Evolutionary conservation across 2,888 invertebrate species (phyloP).

Genomic region (Oxystoma pomonae): DNA sequence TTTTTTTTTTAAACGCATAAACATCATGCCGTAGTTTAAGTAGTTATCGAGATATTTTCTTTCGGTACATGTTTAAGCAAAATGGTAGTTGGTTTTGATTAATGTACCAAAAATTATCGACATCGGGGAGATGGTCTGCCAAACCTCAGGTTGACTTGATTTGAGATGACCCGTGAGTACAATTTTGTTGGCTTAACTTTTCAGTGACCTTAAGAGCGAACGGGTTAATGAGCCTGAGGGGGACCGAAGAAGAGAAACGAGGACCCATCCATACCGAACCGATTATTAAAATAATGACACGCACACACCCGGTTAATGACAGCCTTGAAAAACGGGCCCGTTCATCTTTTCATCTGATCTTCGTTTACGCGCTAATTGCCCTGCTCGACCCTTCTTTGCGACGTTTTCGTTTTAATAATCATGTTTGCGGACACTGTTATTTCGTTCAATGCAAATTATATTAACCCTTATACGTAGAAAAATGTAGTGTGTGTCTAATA

Average conservation of each 20-base stretch:
- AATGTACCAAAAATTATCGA: no score
- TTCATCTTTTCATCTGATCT: slow-evolving; percentile 38
- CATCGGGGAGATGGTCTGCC: no score
- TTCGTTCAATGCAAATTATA: slow-evolving; percentile 17
- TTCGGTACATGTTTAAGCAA: no score
- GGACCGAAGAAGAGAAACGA: background rate
- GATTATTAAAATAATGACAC: slow-evolving; percentile 42
- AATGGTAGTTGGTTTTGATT: no score
- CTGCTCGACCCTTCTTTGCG: slow-evolving; percentile 33
- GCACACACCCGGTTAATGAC: slow-evolving; percentile 39
- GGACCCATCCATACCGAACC: slow-evolving; percentile 29
- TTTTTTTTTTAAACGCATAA: no score
- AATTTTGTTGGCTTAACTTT: no score
- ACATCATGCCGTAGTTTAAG: no score
- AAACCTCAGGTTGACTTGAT: no score
- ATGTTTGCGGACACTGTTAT: no score
- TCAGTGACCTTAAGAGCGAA: slow-evolving; percentile 4
- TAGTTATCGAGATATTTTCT: no score
- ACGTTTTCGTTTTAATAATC: slow-evolving; percentile 7
- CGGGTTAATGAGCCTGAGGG: slow-evolving; percentile 19
- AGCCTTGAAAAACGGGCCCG: slow-evolving; percentile 31
- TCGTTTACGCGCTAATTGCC: slow-evolving; percentile 36
- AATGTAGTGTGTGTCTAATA: background rate
- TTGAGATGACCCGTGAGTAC: no score
- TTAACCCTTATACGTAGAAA: slow-evolving; percentile 18